Base-by-base conservation (phyloP, 37 sponge, comb jelly and placozoan species). In the Petrosia ficiformis region DNA sequence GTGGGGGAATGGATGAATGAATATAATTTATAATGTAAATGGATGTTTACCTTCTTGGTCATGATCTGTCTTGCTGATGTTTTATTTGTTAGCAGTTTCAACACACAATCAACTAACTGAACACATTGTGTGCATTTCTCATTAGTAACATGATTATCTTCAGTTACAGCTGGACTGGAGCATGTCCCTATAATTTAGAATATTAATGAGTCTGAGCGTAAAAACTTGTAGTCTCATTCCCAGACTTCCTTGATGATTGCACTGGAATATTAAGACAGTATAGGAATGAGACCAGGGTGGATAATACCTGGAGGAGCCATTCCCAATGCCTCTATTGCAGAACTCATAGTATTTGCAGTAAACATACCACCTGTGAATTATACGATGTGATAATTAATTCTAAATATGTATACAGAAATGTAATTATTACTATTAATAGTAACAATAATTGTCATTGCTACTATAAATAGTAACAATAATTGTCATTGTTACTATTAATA, bases 281-380 rank as follows among this genome's bases (percentile, higher is more conserved):
- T 24, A 52, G 22, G 44, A 61, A n/a, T n/a, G n/a, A n/a, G n/a
- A n/a, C n/a, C n/a, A n/a, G n/a, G n/a, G n/a, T n/a, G n/a, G n/a
- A n/a, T n/a, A n/a, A 32, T 63, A 82, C 91, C 87, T 40, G 92
- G 87, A 33, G 77, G 65, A 10, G 84, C 74, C 76, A 86, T 86
- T 57, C 87, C 87, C 39, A 86, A 52, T 44, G 92, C 87, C 40
- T 82, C 87, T 30, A 91, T 71, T 52, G 84, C 83, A 48, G 83
- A 77, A 10, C 83, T 87, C 87, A 91, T 91, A n/a, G 92, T 86
- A 70, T 86, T 91, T 14, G 92, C 92, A 39, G 87, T 91, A 56
- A 79, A 91, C 92, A 89, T 89, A 4, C 90, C 90, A 31, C 90
- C 90, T 89, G 65, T 2, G 52, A 39, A 59, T 19, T n/a, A n/a